phyloP scores from a whole-genome alignment of 2,113 vertebrate species.

The Callipepla californica region DNA sequence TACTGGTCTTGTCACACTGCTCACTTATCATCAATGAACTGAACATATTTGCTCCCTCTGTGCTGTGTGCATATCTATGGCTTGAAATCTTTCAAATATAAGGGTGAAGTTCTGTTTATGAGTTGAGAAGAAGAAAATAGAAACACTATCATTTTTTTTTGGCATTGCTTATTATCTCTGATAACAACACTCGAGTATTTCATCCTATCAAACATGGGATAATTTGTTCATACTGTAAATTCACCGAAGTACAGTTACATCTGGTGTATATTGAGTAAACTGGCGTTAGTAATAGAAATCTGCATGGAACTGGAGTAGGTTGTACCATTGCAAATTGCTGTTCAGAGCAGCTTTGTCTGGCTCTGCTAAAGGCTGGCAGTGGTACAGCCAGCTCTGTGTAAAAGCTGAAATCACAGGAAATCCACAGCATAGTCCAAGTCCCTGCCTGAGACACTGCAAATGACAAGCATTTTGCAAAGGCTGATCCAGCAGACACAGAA shows the following conservation, averaged over 20 bases:
- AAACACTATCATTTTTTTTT: neutral
- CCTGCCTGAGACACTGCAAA: conserved; percentile 22
- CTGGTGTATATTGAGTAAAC: neutral
- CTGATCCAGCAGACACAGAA: neutral
- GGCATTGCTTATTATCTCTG: neutral
- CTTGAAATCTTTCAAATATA: conserved; percentile 2
- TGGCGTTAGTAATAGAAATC: neutral
- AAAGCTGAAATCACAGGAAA: conserved; percentile 51
- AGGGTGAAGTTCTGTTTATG: neutral
- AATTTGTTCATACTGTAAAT: neutral
- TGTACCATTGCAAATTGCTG: neutral
- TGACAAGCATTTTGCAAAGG: conserved; percentile 22
- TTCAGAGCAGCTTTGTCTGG: neutral
- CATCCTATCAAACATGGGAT: neutral
- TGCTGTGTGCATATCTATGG: neutral
- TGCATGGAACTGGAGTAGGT: neutral
- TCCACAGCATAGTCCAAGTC: neutral
- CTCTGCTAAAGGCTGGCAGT: neutral
- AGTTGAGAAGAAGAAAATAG: conserved; percentile 3
- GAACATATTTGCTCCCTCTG: neutral
- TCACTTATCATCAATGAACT: neutral
- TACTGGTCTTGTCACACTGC: neutral
- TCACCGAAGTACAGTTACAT: neutral
- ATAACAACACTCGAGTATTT: neutral
- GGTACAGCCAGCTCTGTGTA: neutral